These are phyloP conservation scores for Cichlasoma orientale DNA, from an alignment of 2,797 vertebrate genomes.

Conservation along the genomic window DNA sequence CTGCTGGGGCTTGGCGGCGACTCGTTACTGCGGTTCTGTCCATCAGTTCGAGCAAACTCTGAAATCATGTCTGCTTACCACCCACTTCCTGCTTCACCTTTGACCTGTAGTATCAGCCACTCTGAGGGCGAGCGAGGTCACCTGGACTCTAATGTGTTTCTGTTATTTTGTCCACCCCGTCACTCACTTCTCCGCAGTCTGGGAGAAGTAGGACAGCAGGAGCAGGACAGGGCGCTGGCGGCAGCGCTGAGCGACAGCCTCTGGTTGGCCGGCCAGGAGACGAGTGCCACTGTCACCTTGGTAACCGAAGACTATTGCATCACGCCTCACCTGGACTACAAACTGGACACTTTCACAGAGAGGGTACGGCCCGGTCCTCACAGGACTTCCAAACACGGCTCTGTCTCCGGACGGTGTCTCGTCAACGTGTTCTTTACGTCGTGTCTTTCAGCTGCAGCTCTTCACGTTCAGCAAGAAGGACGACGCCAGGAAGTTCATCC, in stretches of 20 bases:
- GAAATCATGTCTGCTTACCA: not conserved
- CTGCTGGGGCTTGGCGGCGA: not conserved
- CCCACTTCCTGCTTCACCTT: not conserved
- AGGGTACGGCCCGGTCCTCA: slow-evolving; percentile 59
- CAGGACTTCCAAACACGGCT: not conserved
- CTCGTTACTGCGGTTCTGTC: too few relatives aligned
- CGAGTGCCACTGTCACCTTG: slow-evolving; percentile 78
- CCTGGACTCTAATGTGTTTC: not conserved
- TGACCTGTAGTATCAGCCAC: not conserved
- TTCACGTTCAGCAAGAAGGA: slow-evolving; percentile 86
- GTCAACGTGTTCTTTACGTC: not conserved
- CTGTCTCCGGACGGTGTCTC: not conserved
- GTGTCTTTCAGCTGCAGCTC: slow-evolving; percentile 80
- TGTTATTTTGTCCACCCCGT: not conserved
- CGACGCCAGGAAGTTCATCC: slow-evolving; percentile 81
- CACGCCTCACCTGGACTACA: slow-evolving; percentile 64
- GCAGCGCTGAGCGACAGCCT: slow-evolving; percentile 77
- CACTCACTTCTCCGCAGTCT: slow-evolving; percentile 69
- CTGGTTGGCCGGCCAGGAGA: slow-evolving; percentile 84
- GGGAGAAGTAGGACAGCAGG: slow-evolving; percentile 47
- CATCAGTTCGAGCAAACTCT: not conserved
- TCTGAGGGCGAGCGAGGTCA: not conserved
- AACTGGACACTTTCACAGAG: slow-evolving; percentile 80
- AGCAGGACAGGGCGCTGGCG: slow-evolving; percentile 80
- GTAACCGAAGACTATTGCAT: slow-evolving; percentile 60